Conservation (phyloP, 2,888 invertebrate species). For the Fissipunctia ypsillon region DNA sequence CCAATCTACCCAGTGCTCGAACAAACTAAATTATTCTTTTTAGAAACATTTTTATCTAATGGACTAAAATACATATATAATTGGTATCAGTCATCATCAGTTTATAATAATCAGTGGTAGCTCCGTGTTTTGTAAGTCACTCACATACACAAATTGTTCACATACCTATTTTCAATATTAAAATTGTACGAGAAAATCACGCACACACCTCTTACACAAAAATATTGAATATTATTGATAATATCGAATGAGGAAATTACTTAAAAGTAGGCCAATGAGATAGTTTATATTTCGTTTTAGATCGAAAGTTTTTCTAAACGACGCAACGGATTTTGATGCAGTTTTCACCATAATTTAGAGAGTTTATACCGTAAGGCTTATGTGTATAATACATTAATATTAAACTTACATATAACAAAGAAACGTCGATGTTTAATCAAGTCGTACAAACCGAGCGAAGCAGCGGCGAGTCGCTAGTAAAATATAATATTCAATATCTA, state of each 20-base stretch:
- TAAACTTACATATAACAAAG: conserved; percentile 4
- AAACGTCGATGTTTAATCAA: not conserved
- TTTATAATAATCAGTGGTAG: conserved; percentile 61
- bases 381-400: not conserved
- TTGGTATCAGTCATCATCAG: conserved; percentile 82
- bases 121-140: conserved; percentile 57
- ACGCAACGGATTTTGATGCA: not conserved
- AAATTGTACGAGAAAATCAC: conserved; percentile 59
- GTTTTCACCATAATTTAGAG: not conserved
- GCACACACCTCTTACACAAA: conserved; percentile 37
- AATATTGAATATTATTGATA: conserved; percentile 57
- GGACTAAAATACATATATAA: conserved; percentile 81
- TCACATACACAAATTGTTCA: conserved; percentile 53
- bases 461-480: not conserved
- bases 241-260: conserved; percentile 9
- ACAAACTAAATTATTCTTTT: conserved; percentile 58
- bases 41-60: conserved; percentile 81
- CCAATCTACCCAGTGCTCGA: conserved; percentile 67
- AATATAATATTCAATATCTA: conserved; percentile 60
- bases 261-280: conserved; percentile 45
- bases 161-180: conserved; percentile 43
- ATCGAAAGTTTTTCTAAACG: not conserved
- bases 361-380: not conserved
- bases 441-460: not conserved
- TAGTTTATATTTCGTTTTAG: not conserved